Evolutionary conservation across 2,113 vertebrate genomes (phyloP).

Genomic region (Dolichotis patagonum): DNA sequence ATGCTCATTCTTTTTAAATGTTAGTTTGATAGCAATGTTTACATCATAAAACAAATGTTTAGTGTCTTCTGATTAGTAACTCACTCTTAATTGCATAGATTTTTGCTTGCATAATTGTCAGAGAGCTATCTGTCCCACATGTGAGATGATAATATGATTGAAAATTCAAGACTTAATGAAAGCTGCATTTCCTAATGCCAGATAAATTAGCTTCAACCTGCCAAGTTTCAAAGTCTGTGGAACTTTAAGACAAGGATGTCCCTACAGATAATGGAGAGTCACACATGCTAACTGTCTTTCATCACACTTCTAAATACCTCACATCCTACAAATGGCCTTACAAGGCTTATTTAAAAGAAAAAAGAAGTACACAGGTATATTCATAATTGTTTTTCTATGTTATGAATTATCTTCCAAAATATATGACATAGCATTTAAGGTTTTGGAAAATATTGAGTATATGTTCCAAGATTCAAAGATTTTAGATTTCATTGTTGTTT

Average conservation of each 20-base stretch:
- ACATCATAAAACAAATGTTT: conserved; percentile 80
- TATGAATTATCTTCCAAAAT: conserved; percentile 48
- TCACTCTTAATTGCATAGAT: conserved; percentile 33
- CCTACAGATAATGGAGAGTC: conserved; percentile 42
- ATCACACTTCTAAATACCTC: conserved; percentile 66
- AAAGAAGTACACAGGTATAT: neutral
- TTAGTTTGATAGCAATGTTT: conserved; percentile 73
- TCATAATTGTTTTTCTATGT: conserved; percentile 52
- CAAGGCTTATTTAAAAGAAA: conserved; percentile 49
- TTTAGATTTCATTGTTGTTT: conserved; percentile 49
- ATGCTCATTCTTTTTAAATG: conserved; percentile 68
- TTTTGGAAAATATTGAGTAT: conserved; percentile 64
- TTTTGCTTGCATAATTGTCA: conserved; percentile 61
- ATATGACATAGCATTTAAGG: conserved; percentile 52
- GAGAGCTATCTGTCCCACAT: conserved; percentile 27
- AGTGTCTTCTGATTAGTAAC: conserved; percentile 69
- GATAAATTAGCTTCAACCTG: conserved; percentile 73
- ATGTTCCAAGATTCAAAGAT: conserved; percentile 63
- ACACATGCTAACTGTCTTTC: conserved; percentile 57
- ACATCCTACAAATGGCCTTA: conserved; percentile 54
- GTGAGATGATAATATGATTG: conserved; percentile 48
- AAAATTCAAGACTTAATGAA: conserved; percentile 67
- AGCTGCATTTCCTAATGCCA: conserved; percentile 49
- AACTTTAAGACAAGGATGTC: conserved; percentile 60
- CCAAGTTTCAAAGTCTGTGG: conserved; percentile 68